Conservation (phyloP, 2,888 invertebrate genomes). For the Epistrophe eligans region DNA sequence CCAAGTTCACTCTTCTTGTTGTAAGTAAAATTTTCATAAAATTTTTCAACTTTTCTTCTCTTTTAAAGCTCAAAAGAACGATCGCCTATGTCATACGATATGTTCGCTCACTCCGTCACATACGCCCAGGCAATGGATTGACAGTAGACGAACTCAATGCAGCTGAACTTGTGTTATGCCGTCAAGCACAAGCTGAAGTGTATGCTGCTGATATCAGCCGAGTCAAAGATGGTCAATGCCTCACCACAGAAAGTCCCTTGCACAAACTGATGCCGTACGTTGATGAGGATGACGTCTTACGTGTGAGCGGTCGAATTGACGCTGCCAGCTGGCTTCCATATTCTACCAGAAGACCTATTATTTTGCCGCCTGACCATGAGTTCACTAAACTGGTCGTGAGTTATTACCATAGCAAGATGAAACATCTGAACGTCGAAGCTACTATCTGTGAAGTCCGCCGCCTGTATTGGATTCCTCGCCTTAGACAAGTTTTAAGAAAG, state of each 20-base stretch:
- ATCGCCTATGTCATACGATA: slow-evolving; percentile 49
- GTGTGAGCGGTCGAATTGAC: slow-evolving; percentile 18
- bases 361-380: slow-evolving; percentile 41
- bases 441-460: not conserved
- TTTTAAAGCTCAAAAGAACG: slow-evolving; percentile 35
- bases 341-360: slow-evolving; percentile 44
- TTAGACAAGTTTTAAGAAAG: slow-evolving; percentile 28
- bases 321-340: slow-evolving; percentile 64
- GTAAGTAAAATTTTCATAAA: slow-evolving; percentile 15
- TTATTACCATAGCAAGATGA: not conserved
- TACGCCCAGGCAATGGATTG: not conserved
- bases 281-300: slow-evolving; percentile 35
- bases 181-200: not conserved
- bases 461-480: slow-evolving; percentile 34
- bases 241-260: slow-evolving; percentile 15
- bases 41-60: slow-evolving; percentile 22
- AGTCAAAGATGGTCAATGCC: not conserved
- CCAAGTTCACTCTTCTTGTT: not conserved
- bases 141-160: slow-evolving; percentile 17
- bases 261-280: slow-evolving; percentile 31
- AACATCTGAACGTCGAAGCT: not conserved
- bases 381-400: not conserved
- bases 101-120: not conserved
- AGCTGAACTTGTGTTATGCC: slow-evolving; percentile 4
- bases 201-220: slow-evolving; percentile 16